These are phyloP conservation scores for Athripsodes cinereus DNA, from an alignment of 2,888 invertebrate genomes.

Conservation along the genomic window DNA sequence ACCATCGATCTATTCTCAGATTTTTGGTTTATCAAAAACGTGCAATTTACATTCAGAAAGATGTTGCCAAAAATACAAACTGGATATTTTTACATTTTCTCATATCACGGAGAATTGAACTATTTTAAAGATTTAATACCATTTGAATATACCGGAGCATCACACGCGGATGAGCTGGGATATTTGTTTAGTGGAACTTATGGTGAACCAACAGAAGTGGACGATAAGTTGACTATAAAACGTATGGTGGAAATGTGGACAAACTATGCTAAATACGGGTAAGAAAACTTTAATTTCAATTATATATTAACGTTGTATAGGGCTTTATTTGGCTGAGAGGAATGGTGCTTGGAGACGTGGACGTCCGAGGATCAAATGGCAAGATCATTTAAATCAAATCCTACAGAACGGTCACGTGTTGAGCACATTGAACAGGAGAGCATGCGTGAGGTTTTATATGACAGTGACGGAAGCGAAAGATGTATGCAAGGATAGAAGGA, in stretches of 20 bases:
- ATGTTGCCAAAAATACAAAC: background rate
- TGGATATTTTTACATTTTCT: slow-evolving; percentile 15
- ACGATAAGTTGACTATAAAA: slow-evolving; percentile 1
- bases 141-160: slow-evolving; percentile 11
- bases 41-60: background rate
- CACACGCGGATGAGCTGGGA: slow-evolving; percentile 14
- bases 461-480: too few relatives aligned
- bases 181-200: slow-evolving; percentile 7
- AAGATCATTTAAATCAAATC: too few relatives aligned
- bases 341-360: too few relatives aligned
- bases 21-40: slow-evolving; percentile 6
- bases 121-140: background rate
- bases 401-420: too few relatives aligned
- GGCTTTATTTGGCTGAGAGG: too few relatives aligned
- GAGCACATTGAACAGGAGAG: too few relatives aligned
- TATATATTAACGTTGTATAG: too few relatives aligned
- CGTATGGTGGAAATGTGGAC: slow-evolving; percentile 14
- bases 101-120: slow-evolving; percentile 11
- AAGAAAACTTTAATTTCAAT: too few relatives aligned
- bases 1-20: slow-evolving; percentile 16
- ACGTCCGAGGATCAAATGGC: too few relatives aligned
- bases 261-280: slow-evolving; percentile 21
- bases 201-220: background rate
- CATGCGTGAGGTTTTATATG: too few relatives aligned
- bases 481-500: too few relatives aligned